Conservation (phyloP, 2,888 invertebrate genomes). For the Conomelus anceps region DNA sequence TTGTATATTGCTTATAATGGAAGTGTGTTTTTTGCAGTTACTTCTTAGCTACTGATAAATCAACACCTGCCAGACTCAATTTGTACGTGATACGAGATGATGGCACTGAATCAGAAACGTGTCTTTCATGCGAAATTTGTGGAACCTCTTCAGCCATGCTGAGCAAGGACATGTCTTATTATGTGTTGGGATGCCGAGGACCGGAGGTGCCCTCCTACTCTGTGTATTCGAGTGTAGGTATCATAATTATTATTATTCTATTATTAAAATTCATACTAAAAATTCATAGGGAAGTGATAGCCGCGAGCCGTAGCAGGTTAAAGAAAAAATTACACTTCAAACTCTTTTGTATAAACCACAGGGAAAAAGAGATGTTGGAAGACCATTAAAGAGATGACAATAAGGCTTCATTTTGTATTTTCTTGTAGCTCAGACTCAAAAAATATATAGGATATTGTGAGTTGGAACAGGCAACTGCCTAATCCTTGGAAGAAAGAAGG, state of each 20-base stretch:
- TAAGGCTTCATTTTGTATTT: too few species aligned
- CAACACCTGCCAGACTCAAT: slow-evolving; percentile 71
- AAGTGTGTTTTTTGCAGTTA: slow-evolving; percentile 53
- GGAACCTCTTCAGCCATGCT: slow-evolving; percentile 58
- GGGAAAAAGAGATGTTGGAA: too few species aligned
- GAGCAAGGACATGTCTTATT: slow-evolving; percentile 58
- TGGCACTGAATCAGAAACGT: slow-evolving; percentile 45
- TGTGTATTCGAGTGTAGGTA: neutral
- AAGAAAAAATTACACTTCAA: too few species aligned
- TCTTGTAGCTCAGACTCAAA: too few species aligned
- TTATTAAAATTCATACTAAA: neutral
- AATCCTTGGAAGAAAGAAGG: too few species aligned
- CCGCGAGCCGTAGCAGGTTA: too few species aligned
- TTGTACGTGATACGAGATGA: slow-evolving; percentile 57
- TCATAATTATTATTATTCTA: slow-evolving; percentile 43
- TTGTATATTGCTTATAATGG: slow-evolving; percentile 20
- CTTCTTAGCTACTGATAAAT: slow-evolving; percentile 71
- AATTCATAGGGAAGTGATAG: too few species aligned
- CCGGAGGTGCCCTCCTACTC: slow-evolving; percentile 67
- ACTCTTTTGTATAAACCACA: too few species aligned
- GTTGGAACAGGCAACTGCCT: too few species aligned
- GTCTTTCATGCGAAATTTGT: slow-evolving; percentile 66
- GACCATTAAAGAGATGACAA: too few species aligned
- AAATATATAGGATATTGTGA: too few species aligned
- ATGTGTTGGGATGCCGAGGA: slow-evolving; percentile 73